Evolutionary conservation across 2,797 vertebrate genomes (phyloP).

Genomic region (Liparis tanakae): DNA sequence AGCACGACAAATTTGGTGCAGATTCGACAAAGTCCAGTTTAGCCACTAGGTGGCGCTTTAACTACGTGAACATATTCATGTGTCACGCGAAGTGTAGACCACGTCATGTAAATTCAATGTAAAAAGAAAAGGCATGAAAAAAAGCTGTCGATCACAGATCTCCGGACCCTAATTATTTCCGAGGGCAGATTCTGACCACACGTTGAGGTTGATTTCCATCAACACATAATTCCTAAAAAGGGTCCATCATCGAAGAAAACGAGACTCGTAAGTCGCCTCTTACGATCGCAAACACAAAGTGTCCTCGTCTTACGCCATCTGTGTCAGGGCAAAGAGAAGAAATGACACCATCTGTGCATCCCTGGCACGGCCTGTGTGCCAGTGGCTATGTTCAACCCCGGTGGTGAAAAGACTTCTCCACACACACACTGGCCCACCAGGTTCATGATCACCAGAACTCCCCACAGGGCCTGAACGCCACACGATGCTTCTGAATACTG

Average conservation of each 20-base stretch:
- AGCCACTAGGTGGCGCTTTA: too few species aligned
- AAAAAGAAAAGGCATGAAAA: neutral
- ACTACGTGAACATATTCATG: too few species aligned
- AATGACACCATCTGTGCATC: conserved; percentile 66
- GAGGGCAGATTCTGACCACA: neutral
- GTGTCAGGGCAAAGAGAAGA: conserved; percentile 42
- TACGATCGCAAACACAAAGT: conserved; percentile 18
- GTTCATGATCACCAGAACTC: neutral
- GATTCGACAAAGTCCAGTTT: too few species aligned
- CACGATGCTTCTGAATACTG: neutral
- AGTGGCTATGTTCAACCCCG: conserved; percentile 27
- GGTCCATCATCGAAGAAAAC: conserved; percentile 10
- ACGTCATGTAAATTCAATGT: too few species aligned
- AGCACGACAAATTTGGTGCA: too few species aligned
- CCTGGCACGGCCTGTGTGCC: conserved; percentile 28
- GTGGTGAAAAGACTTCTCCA: conserved; percentile 18
- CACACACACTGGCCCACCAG: conserved; percentile 1
- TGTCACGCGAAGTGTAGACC: too few species aligned
- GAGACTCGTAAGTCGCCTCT: conserved; percentile 10
- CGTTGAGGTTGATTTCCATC: neutral
- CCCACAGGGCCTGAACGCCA: neutral
- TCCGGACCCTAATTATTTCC: too few species aligned
- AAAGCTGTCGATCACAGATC: too few species aligned
- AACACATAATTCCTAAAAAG: conserved; percentile 1
- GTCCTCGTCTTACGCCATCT: conserved; percentile 51